A percentile compares a stretch with the other conserved stretches of the same genome.
Evolutionary conservation across 2,888 invertebrate species (phyloP).

Genomic region (Agelastica alni): DNA sequence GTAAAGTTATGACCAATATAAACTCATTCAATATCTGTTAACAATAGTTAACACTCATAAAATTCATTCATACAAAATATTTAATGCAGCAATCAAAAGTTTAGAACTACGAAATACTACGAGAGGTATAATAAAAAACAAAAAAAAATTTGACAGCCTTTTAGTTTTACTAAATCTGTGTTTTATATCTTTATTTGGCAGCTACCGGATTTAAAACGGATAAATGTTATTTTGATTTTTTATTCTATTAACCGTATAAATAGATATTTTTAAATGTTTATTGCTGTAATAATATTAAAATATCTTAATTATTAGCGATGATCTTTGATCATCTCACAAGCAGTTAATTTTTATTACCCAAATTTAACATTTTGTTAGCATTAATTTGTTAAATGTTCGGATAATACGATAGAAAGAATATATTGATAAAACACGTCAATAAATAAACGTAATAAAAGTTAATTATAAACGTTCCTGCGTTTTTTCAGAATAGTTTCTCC

Average conservation of each 20-base stretch:
- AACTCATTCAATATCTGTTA: slow-evolving; percentile 31
- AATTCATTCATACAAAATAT: slow-evolving; percentile 22
- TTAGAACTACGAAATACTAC: slow-evolving; percentile 5
- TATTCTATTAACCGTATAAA: background rate
- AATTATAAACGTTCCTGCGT: too few species aligned
- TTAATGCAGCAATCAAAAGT: slow-evolving; percentile 19
- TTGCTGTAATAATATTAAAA: slow-evolving; percentile 18
- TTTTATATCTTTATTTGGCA: slow-evolving; percentile 14
- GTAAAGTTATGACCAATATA: slow-evolving; percentile 28
- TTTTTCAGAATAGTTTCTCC: too few species aligned
- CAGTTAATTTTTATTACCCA: too few species aligned
- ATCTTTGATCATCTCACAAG: too few species aligned
- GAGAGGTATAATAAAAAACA: slow-evolving; percentile 2
- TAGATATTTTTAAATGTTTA: slow-evolving; percentile 2
- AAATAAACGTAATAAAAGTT: too few species aligned
- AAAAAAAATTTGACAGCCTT: slow-evolving; percentile 1
- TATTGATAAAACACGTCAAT: too few species aligned
- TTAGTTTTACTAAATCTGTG: background rate
- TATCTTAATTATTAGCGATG: slow-evolving; percentile 11
- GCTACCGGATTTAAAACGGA: slow-evolving; percentile 6
- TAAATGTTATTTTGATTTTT: background rate
- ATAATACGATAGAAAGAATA: too few species aligned
- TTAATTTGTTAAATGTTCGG: too few species aligned
- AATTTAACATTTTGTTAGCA: too few species aligned
- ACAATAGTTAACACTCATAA: slow-evolving; percentile 28